Conservation (phyloP, 2,113 vertebrate species). For the Barnardius zonarius region DNA sequence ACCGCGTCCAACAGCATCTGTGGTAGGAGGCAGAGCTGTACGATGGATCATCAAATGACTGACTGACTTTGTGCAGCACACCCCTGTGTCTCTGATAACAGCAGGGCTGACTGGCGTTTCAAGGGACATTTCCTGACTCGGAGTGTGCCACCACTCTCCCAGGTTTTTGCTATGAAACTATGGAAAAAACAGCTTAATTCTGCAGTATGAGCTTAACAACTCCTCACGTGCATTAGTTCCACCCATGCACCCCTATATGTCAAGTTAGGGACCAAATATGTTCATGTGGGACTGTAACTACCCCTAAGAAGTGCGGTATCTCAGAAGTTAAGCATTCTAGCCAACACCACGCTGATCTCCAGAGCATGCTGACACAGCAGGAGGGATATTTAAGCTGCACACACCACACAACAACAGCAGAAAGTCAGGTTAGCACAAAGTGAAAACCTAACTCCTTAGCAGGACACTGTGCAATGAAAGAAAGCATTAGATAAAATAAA, state of each 20-base stretch:
- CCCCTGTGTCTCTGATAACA: neutral
- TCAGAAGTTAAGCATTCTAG: neutral
- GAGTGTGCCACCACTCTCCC: neutral
- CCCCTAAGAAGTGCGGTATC: neutral
- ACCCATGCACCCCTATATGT: neutral
- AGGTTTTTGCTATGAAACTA: neutral
- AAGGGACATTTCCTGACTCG: neutral
- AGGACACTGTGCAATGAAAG: neutral
- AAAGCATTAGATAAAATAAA: neutral
- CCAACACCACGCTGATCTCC: neutral
- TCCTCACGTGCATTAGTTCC: neutral
- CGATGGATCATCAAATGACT: neutral
- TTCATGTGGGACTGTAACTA: neutral
- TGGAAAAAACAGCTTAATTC: neutral
- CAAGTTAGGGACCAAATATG: neutral
- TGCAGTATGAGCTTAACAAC: neutral
- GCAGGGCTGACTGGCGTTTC: neutral
- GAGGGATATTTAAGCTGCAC: neutral
- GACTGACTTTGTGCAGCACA: conserved; percentile 12
- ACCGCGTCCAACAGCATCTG: conserved; percentile 37
- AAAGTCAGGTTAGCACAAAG: neutral
- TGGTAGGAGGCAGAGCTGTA: conserved; percentile 4
- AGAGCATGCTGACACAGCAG: neutral
- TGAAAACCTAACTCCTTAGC: neutral
- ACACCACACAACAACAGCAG: neutral